Base-by-base conservation (phyloP, 2,797 vertebrate genomes). In the Leucoraja ocellata region DNA sequence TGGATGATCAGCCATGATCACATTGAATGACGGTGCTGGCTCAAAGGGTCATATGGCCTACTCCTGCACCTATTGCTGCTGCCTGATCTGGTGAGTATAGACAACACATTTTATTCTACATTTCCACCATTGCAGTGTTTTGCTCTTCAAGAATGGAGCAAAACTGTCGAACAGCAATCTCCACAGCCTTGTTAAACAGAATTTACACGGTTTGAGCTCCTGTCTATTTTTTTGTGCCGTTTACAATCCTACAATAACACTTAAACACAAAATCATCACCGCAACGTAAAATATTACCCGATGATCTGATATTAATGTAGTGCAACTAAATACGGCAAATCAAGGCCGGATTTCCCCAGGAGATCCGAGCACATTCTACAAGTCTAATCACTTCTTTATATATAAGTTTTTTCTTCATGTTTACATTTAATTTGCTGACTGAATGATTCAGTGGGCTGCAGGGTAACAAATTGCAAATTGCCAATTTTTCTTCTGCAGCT, bases 371-470 rank as follows among this genome's bases (percentile, higher is more conserved):
- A 28, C 39, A 76, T 36, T 84, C 25, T n/a, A 61, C 58, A 84
- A 84, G 23, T 84, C 81, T 61, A 84, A 92, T 92, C 71, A 54
- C n/a, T 92, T 92, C 73, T 54, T 28, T 76, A 46, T 28, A 28
- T 92, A 73, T 88, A 88, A 54, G 68, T n/a, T 92, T 54, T 92
- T 39, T 18, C 23, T 28, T 91, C 71, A 18, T 76, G 71, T 74
- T 92, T 76, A 92, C 39, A 76, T 76, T 92, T 73, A 73, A 76
- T 74, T 76, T 92, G 71, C 25, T 76, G 90, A 92, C 71, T 92
- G 71, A 46, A 10, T 92, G 71, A 71, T 58, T 92, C 90, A 92
- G 76, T 76, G 68, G 88, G 71, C 90, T 92, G 90, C 54, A 23
- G 39, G 68, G 11, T 58, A 73, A 92, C 21, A 46, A 92, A 74